phyloP scores from a whole-genome alignment of 2,113 vertebrate genomes.

The Smithornis capensis region DNA sequence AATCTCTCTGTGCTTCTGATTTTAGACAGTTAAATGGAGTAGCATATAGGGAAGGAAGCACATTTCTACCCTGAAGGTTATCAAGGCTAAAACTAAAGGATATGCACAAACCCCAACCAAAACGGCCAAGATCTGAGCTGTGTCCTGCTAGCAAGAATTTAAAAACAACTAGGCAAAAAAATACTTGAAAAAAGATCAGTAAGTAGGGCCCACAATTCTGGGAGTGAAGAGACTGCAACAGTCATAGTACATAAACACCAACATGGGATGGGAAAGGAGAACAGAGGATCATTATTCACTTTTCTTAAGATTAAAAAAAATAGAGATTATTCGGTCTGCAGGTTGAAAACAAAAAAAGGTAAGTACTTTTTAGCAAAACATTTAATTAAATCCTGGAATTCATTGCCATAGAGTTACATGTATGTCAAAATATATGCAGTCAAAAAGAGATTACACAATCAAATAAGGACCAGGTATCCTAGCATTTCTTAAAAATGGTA shows the following conservation, averaged over 20 bases:
- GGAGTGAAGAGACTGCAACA: neutral
- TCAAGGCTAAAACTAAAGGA: neutral
- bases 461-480: neutral
- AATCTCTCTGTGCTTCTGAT: neutral
- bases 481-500: neutral
- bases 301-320: neutral
- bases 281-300: neutral
- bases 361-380: neutral
- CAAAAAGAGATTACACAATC: neutral
- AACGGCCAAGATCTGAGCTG: neutral
- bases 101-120: neutral
- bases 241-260: neutral
- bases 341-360: neutral
- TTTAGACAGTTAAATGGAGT: neutral
- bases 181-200: neutral
- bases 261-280: neutral
- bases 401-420: neutral
- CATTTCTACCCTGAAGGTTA: neutral
- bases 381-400: slow-evolving; percentile 11
- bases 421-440: neutral
- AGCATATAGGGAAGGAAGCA: neutral
- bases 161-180: neutral
- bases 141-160: neutral
- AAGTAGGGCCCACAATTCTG: neutral
- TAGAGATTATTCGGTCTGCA: neutral